Evolutionary conservation across 2,113 vertebrate genomes (phyloP).

Genomic region (Pica pica): DNA sequence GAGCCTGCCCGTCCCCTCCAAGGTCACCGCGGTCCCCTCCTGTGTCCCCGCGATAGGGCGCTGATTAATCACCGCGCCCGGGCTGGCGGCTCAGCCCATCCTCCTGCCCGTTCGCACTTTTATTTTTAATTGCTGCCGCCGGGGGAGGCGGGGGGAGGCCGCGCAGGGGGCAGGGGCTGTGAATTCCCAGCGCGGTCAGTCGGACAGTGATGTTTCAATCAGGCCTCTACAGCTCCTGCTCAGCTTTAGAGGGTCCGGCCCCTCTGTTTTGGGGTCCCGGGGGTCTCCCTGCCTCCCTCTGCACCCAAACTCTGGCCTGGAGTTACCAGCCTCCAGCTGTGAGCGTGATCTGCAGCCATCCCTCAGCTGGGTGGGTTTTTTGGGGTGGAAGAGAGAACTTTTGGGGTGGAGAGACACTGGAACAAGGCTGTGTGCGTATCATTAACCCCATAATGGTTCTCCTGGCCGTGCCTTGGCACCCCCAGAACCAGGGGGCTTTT

Average conservation of each 20-base stretch:
- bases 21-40: conserved; percentile 5
- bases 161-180: neutral
- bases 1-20: neutral
- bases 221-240: neutral
- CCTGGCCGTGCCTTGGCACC: rapidly evolving
- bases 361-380: neutral
- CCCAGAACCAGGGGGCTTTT: neutral
- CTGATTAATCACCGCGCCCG: neutral
- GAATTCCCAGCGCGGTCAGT: neutral
- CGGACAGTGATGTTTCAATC: conserved; percentile 40
- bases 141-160: neutral
- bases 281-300: neutral
- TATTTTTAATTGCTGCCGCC: conserved; percentile 27
- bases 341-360: rapidly evolving
- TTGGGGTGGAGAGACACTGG: neutral
- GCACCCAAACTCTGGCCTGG: rapidly evolving
- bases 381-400: neutral
- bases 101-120: conserved; percentile 36
- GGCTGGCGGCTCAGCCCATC: neutral
- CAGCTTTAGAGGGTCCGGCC: rapidly evolving
- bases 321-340: rapidly evolving
- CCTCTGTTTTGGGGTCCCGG: rapidly evolving
- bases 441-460: neutral
- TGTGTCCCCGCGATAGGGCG: neutral
- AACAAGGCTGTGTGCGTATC: neutral